Conservation (phyloP, 2,888 invertebrate species). For the Pristionchus japonicus region DNA sequence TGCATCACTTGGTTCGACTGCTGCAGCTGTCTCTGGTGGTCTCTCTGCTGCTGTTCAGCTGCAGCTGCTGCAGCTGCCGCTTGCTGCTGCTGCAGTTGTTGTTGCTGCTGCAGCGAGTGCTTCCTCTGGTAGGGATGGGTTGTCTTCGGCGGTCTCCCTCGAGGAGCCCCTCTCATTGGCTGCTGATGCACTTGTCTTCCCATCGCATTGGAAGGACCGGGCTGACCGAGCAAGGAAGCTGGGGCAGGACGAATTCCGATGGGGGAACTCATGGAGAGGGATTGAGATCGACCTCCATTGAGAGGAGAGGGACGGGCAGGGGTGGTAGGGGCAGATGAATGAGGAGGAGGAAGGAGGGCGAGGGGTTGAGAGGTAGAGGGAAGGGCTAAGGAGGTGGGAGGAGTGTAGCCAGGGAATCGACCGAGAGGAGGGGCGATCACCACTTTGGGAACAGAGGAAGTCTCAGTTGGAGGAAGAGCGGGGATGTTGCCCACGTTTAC, state of each 20-base stretch:
- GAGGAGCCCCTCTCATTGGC: not conserved
- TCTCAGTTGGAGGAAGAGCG: not conserved
- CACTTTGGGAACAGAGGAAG: not conserved
- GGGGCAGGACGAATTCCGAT: not conserved
- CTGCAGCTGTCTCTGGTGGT: not conserved
- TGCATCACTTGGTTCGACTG: not conserved
- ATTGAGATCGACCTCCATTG: constrained; percentile 24
- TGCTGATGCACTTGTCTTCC: too few species aligned
- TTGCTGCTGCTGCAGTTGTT: not conserved
- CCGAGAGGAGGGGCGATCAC: not conserved
- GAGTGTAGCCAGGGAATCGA: not conserved
- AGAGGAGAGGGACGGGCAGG: not conserved
- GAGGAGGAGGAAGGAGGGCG: not conserved
- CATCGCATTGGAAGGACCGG: not conserved
- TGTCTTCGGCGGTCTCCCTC: not conserved
- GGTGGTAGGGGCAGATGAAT: not conserved
- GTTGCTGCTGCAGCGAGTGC: not conserved
- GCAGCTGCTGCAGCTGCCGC: not conserved
- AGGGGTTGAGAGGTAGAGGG: constrained; percentile 1
- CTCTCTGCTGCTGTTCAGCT: not conserved
- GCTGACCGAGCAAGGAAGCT: not conserved
- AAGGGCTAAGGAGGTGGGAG: not conserved
- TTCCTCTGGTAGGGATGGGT: too few species aligned
- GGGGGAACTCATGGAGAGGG: not conserved
- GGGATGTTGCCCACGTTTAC: not conserved